Evolutionary conservation across 2,113 vertebrate genomes (phyloP), one percentile per base, ranked within the genome.

Genomic region (Lonchura striata): DNA sequence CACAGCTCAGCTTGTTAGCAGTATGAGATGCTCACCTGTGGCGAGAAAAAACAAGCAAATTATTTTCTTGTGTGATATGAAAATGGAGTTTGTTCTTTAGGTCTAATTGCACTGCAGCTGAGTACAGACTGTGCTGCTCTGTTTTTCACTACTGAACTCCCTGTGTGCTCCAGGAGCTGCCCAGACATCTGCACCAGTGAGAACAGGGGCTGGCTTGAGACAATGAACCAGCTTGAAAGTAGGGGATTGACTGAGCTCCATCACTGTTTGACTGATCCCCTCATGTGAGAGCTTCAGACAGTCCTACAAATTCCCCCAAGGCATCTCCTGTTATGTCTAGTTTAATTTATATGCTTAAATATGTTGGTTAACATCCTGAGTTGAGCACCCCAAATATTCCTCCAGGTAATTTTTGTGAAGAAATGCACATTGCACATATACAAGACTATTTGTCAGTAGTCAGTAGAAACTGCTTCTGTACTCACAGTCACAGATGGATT

Each of bases 11-110:
- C 70, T 52, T 14, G 2, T 59, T 65, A 59, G 66, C 42, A 57
- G 21, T 21, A 3, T 25, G 35, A 82, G 39, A 53, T 47, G 16
- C 71, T 88, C 80, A 82, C 66, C 66, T 82, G 68, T n/a, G 61
- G 42, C 81, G 88, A 80, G 52, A 74, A 81, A 85, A 88, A 72
- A 8, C 41, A 85, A 88, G 50, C 19, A 6, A 82, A 52, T 49
- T 0, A 50, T 85, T 75, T 88, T 81, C 44, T 46, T 61, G 37
- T 69, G 50, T 39, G 20, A 85, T 82, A 72, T 11, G 53, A 53
- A 91, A 92, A 92, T 60, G 30, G 56, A 65, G 70, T 66, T 76
- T 80, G 24, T 41, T 93, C 61, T 75, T 63, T 13, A 79, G 66
- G 50, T 86, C 28, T 39, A 63, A 88, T 39, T 66, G 52, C 71